Percentiles rank a stretch among this genome's conserved stretches.
phyloP scores from a whole-genome alignment of 1,140 invertebrate genomes.

The Gerris buenoi region DNA sequence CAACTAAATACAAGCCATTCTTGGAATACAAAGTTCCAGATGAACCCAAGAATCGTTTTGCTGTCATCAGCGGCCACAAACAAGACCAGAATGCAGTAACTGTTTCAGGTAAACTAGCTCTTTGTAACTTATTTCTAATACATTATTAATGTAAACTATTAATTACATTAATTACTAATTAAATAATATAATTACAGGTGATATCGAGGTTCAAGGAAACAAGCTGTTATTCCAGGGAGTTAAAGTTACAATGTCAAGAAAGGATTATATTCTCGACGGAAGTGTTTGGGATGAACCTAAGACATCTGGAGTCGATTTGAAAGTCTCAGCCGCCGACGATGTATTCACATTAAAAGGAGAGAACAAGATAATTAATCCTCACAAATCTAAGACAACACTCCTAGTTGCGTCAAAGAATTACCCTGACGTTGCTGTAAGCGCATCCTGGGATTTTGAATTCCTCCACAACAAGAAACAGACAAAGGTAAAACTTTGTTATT shows the following conservation, averaged over 20 bases:
- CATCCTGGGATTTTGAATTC: conserved; percentile 31
- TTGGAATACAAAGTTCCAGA: conserved; percentile 48
- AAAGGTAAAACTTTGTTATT: too few relatives aligned
- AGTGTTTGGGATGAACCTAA: conserved; percentile 1
- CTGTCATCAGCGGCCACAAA: conserved; percentile 30
- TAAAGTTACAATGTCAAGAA: conserved; percentile 31
- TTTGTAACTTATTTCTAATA: too few relatives aligned
- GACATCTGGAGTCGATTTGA: conserved; percentile 30
- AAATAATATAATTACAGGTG: conserved; percentile 17
- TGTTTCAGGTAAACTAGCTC: conserved; percentile 36
- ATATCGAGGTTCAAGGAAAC: conserved; percentile 37
- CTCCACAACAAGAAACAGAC: neutral
- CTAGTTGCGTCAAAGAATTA: conserved; percentile 29
- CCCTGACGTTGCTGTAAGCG: conserved; percentile 40
- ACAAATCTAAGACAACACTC: neutral
- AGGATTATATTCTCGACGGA: neutral
- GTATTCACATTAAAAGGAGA: conserved; percentile 30
- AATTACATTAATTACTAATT: too few relatives aligned
- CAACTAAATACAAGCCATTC: conserved; percentile 44
- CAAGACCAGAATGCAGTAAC: conserved; percentile 11
- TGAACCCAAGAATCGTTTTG: conserved; percentile 10
- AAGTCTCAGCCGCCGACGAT: conserved; percentile 35
- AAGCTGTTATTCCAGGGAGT: conserved; percentile 37
- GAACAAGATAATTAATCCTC: conserved; percentile 11
- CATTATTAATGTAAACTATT: too few relatives aligned